Evolutionary conservation across 2,888 invertebrate species (phyloP), one percentile per base, ranked within the genome.

Genomic region (Megastigmus dorsalis): DNA sequence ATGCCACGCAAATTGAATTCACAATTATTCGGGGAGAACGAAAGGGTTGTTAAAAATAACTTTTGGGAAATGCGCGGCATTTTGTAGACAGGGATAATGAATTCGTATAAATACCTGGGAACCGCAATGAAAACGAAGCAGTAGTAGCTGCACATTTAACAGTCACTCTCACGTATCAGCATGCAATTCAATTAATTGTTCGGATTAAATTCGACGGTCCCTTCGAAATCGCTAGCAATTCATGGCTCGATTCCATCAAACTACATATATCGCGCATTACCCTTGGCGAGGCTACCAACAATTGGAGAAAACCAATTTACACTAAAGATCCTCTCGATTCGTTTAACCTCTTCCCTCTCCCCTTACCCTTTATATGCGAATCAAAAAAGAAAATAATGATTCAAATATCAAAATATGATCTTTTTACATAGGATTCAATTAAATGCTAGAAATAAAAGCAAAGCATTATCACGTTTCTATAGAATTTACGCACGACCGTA

Each of bases 151-250:
- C 4, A 20, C 36, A 3, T 55, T 59, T 38, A 41, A 59, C 41
- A 23, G 15, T 59, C n/a, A 6, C 5, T 18, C 18, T 28, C 45
- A 2, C 30, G n/a, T 45, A 43, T 30, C 18, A 30, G 26, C 36
- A 48, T 18, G 4, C 45, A 15, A n/a, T 48, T 62, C 15, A 20
- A 13, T 50, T 48, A 50, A 63, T 50, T 63, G 33, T 48, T 63
- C 36, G 36, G 20, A 63, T 33, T 45, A 23, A 3, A 33, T 48
- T 28, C 15, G 13, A 43, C 43, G 38, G 23, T 1, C 26, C 15
- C 5, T 60, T 60, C 28, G 28, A 43, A 43, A n/a, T 41, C 43
- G 9, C 2, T 23, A 60, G 41, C 43, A 43, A 60, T 60, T 45
- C 26, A 28, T 10, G 23, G 54, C 7, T 30, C 30, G 7, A 41